phyloP scores from a whole-genome alignment of 2,113 vertebrate genomes.

The Pseudopipra pipra region DNA sequence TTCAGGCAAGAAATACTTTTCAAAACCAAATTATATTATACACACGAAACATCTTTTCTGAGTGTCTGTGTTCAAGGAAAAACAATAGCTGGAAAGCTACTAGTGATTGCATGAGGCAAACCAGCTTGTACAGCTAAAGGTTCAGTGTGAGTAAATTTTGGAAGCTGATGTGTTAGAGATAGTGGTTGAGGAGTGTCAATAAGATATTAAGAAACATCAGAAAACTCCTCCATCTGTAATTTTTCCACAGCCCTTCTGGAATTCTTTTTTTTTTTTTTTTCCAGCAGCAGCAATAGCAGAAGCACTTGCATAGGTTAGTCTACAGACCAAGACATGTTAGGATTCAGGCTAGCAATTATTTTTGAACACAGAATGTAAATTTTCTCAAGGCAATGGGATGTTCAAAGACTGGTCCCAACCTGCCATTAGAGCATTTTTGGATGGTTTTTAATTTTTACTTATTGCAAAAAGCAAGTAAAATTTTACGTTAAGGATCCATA shows the following conservation, averaged over 20 bases:
- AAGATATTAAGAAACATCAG: neutral
- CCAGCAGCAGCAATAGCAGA: neutral
- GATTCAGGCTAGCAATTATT: conserved; percentile 23
- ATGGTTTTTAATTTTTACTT: conserved; percentile 10
- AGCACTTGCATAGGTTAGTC: neutral
- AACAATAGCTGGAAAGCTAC: neutral
- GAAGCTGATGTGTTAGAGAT: neutral
- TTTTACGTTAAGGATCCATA: neutral
- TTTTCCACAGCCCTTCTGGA: neutral
- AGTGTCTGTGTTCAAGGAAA: neutral
- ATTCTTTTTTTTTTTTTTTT: neutral
- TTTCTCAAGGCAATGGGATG: conserved; percentile 27
- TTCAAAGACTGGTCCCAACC: conserved; percentile 26
- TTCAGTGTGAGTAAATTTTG: neutral
- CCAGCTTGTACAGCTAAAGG: neutral
- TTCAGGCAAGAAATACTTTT: conserved; percentile 24
- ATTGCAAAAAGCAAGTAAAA: neutral
- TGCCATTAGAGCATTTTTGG: neutral
- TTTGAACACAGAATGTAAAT: conserved; percentile 1
- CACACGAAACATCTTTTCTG: neutral
- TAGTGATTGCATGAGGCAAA: neutral
- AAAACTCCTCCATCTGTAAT: neutral
- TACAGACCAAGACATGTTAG: conserved; percentile 2
- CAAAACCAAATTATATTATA: neutral
- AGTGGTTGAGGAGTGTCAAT: neutral